phyloP scores from a whole-genome alignment of 2,888 invertebrate species.

The Hecatera dysodea region DNA sequence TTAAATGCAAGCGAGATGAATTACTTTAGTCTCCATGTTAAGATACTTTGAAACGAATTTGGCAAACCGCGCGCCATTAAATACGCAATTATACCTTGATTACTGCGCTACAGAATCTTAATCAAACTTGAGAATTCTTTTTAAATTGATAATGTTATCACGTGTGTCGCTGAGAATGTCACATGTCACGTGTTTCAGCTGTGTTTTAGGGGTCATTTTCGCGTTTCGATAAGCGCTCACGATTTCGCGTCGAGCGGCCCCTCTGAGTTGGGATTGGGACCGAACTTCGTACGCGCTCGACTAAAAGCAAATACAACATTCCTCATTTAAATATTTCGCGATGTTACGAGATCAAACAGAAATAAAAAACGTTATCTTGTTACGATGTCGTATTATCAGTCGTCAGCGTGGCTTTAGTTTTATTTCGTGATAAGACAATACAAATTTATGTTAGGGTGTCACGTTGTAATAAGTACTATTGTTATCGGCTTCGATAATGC shows the following conservation, averaged over 20 bases:
- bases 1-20: conserved; percentile 26
- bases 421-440: conserved; percentile 87
- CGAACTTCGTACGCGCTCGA: conserved; percentile 34
- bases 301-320: conserved; percentile 45
- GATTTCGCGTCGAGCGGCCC: conserved; percentile 20
- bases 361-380: conserved; percentile 81
- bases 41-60: conserved; percentile 38
- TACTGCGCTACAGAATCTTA: conserved; percentile 34
- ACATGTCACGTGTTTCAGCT: conserved; percentile 54
- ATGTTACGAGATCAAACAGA: conserved; percentile 76
- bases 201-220: conserved; percentile 56
- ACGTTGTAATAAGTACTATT: conserved; percentile 84
- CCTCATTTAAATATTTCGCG: conserved; percentile 58
- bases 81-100: conserved; percentile 34
- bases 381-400: conserved; percentile 81
- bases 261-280: conserved; percentile 25
- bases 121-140: conserved; percentile 39
- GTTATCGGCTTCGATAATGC: conserved; percentile 88
- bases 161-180: conserved; percentile 44
- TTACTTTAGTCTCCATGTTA: conserved; percentile 11
- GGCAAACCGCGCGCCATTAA: conserved; percentile 31
- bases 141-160: conserved; percentile 43
- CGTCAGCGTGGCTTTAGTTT: conserved; percentile 77
- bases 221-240: conserved; percentile 55
- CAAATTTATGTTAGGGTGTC: conserved; percentile 90